These are phyloP conservation scores for Drosophila carrolli DNA, from an alignment of 1,140 invertebrate genomes.

Conservation along the genomic window DNA sequence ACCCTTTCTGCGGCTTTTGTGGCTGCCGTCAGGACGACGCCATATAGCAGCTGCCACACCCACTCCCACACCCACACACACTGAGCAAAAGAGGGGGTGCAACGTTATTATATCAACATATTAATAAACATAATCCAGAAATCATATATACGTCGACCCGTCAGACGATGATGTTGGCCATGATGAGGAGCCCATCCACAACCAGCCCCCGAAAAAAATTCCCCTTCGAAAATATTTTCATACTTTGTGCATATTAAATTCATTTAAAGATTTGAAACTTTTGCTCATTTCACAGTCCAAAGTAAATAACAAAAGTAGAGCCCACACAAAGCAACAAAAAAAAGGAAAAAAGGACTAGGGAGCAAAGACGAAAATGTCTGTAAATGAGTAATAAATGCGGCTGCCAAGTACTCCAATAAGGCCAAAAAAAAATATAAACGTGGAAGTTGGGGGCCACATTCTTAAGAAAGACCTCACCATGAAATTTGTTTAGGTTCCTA, in stretches of 20 bases:
- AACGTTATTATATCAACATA: conserved; percentile 51
- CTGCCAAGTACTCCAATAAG: conserved; percentile 37
- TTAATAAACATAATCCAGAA: conserved; percentile 52
- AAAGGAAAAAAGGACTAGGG: conserved; percentile 13
- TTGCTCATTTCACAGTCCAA: conserved; percentile 70
- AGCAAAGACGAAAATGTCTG: conserved; percentile 56
- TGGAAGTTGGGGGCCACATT: conserved; percentile 12
- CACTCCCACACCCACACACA: background rate
- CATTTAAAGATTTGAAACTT: conserved; percentile 75
- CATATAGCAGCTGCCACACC: conserved; percentile 28
- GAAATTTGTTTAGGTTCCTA: conserved; percentile 68
- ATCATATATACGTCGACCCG: conserved; percentile 52
- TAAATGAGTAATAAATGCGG: conserved; percentile 79
- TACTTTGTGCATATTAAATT: conserved; percentile 69
- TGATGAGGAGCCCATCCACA: background rate
- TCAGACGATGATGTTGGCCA: conserved; percentile 11
- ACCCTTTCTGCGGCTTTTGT: conserved; percentile 30
- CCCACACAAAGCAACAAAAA: conserved; percentile 3
- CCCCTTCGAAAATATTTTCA: conserved; percentile 19
- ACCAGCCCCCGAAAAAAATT: background rate
- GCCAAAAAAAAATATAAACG: background rate
- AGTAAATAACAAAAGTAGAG: conserved; percentile 66
- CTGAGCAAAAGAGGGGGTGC: background rate
- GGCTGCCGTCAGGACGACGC: conserved; percentile 38
- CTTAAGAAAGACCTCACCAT: conserved; percentile 43